Percentiles rank a stretch among this genome's conserved stretches.
phyloP scores from a whole-genome alignment of 1,140 invertebrate genomes.

The Macrobrachium rosenbergii region DNA sequence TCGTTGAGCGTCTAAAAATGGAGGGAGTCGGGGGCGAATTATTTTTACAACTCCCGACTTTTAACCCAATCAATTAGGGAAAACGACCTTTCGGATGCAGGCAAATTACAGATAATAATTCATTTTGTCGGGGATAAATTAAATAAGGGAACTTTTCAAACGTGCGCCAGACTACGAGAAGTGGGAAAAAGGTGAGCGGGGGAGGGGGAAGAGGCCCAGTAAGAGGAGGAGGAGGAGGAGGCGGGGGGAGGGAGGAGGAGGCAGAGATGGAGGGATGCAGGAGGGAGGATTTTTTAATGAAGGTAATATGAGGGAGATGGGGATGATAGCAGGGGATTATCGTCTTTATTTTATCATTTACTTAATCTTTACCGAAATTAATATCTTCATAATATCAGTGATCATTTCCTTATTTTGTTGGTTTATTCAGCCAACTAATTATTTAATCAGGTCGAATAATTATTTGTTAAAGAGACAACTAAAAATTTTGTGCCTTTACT shows the following conservation, averaged over 20 bases:
- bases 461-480: too few relatives aligned
- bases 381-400: too few relatives aligned
- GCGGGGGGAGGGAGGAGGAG: too few relatives aligned
- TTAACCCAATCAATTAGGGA: slow-evolving; percentile 61
- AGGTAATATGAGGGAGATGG: background rate
- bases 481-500: too few relatives aligned
- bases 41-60: slow-evolving; percentile 61
- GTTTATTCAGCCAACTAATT: too few relatives aligned
- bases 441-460: too few relatives aligned
- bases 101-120: slow-evolving; percentile 63
- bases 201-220: background rate
- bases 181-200: background rate
- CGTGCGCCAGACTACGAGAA: background rate
- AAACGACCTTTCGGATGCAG: slow-evolving; percentile 59
- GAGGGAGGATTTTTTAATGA: background rate
- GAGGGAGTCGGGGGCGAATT: slow-evolving; percentile 47
- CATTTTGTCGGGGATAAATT: slow-evolving; percentile 60
- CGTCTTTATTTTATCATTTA: too few relatives aligned
- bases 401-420: too few relatives aligned
- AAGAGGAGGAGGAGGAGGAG: background rate
- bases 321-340: background rate
- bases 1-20: slow-evolving; percentile 55
- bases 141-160: slow-evolving; percentile 57
- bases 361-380: too few relatives aligned
- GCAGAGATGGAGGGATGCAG: background rate